phyloP scores from a whole-genome alignment of 2,113 vertebrate species.

The Gasterosteus nipponicus region DNA sequence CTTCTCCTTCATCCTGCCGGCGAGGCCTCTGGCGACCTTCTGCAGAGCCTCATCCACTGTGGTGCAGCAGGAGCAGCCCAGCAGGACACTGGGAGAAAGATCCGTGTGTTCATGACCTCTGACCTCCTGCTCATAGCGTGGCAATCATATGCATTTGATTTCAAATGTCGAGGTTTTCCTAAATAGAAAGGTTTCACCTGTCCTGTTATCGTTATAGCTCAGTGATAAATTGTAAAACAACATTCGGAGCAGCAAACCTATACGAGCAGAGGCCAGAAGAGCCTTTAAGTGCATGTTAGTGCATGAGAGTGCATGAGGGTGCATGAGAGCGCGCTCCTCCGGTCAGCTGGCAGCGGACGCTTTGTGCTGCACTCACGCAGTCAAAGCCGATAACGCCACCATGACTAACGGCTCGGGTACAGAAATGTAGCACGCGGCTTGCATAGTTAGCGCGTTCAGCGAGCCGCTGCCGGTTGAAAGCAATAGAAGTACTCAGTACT shows the following conservation, averaged over 20 bases:
- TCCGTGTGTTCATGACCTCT: neutral
- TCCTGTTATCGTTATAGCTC: neutral
- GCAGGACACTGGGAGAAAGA: constrained; percentile 59
- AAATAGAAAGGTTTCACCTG: neutral
- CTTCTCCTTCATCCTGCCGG: constrained; percentile 53
- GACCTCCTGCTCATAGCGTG: neutral
- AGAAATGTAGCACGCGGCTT: too few relatives aligned
- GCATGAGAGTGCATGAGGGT: too few relatives aligned
- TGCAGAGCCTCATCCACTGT: constrained; percentile 61
- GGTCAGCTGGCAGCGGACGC: too few relatives aligned
- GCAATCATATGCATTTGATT: neutral
- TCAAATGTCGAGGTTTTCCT: neutral
- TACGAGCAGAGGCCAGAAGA: neutral
- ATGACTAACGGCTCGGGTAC: too few relatives aligned
- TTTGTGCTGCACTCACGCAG: too few relatives aligned
- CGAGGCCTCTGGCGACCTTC: constrained; percentile 45
- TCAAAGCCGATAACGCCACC: too few relatives aligned
- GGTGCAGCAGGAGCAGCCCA: constrained; percentile 75
- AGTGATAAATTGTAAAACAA: neutral
- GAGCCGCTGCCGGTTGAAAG: neutral
- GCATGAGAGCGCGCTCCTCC: too few relatives aligned
- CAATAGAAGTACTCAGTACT: neutral
- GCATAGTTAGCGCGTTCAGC: neutral
- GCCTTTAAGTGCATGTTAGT: neutral
- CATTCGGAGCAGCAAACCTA: neutral